Evolutionary conservation across 2,888 invertebrate species (phyloP), one percentile per base, ranked within the genome.

Genomic region (Xestobium rufovillosum): DNA sequence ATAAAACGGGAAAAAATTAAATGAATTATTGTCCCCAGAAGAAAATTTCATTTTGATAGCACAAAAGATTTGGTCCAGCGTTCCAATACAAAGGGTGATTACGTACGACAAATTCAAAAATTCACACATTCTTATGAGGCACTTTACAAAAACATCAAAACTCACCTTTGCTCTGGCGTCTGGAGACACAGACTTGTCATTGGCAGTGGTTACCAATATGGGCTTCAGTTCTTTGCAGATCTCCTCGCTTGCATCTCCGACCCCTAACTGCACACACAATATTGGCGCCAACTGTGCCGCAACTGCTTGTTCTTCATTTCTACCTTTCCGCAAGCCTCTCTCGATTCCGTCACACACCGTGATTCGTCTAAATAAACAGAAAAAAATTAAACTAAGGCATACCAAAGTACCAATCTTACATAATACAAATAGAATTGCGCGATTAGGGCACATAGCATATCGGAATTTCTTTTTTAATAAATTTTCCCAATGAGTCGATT

Each of bases 291-390:
- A 65, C 32, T 79, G 78, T 0, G 91, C 90, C 0, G 91, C 92
- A 10, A 82, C 78, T 1, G 76, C 76, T 57, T 83, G 83, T 65
- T 96, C 96, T 1, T 77, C 78, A 2, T 83, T 83, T 26, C 82
- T 78, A 0, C 94, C 92, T 37, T 88, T 81, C 43, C 85, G 80
- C 56, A 96, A 66, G 36, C 88, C 80, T 28, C 81, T 75, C 53
- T 90, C 82, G 35, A 92, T 70, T 42, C 83, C 76, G 62, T 95
- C 94, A 17, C 83, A 76, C 12, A 96, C 69, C 1, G 88, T 88
- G 51, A 81, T 74, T 41, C 80, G 72, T 40, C 70, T 67, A 43
- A 11, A 51, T 41, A 15, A 15, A 14, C 8, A 15, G 16, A 40
- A 6, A n/a, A n/a, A n/a, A n/a, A n/a, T n/a, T n/a, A n/a, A n/a